phyloP scores from a whole-genome alignment of 2,113 vertebrate species.

The Myanophis thanlyinensis region DNA sequence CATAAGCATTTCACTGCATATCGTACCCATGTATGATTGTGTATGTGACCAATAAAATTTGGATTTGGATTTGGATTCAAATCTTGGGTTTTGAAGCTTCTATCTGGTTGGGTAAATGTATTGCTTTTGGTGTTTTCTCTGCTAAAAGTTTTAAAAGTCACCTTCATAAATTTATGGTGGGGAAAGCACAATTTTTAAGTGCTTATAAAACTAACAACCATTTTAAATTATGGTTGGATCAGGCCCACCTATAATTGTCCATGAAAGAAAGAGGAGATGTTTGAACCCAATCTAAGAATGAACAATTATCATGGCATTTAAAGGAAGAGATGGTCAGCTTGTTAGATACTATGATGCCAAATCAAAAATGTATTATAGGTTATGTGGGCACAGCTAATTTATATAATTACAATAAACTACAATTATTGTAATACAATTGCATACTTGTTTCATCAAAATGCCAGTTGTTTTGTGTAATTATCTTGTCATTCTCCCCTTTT shows the following conservation, averaged over 20 bases:
- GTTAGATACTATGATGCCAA: not conserved
- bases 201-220: not conserved
- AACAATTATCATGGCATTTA: not conserved
- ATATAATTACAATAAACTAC: slow-evolving; percentile 9
- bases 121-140: not conserved
- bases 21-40: no score
- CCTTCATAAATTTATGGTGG: not conserved
- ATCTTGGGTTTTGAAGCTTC: not conserved
- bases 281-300: not conserved
- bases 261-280: not conserved
- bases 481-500: not conserved
- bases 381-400: not conserved
- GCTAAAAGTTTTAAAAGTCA: not conserved
- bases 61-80: no score
- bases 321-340: not conserved
- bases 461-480: not conserved
- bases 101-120: not conserved
- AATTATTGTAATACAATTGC: slow-evolving; percentile 15
- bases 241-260: not conserved
- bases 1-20: no score
- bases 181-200: not conserved
- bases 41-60: no score
- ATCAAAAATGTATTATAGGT: not conserved
- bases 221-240: not conserved
- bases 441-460: slow-evolving; percentile 3